Evolutionary conservation across 2,797 vertebrate genomes (phyloP).

Genomic region (Coregonus ussuriensis): DNA sequence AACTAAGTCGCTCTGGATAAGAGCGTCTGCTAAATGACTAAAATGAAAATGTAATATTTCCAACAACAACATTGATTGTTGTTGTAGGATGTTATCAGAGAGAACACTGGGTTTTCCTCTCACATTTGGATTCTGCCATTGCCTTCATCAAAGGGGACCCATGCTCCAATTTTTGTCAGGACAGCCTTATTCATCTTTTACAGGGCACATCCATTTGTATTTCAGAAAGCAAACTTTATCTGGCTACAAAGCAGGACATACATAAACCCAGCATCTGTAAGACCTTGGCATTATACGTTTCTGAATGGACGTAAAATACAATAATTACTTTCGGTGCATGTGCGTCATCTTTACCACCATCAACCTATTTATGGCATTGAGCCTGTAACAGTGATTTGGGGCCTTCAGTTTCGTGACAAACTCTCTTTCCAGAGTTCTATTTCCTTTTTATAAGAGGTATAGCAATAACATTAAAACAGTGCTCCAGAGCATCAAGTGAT

Average conservation of each 20-base stretch:
- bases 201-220: constrained; percentile 15
- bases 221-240: constrained; percentile 18
- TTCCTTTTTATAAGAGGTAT: not conserved
- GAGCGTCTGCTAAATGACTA: too few species aligned
- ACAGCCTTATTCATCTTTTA: constrained; percentile 18
- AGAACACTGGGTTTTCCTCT: constrained; percentile 1
- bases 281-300: not conserved
- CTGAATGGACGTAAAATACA: not conserved
- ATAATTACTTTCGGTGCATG: not conserved
- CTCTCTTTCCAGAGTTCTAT: constrained; percentile 20
- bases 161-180: constrained; percentile 26
- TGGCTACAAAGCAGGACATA: constrained; percentile 7
- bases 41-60: too few species aligned
- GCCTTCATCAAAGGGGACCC: constrained; percentile 10
- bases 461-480: constrained; percentile 31
- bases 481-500: constrained; percentile 6
- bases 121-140: not conserved
- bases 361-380: not conserved
- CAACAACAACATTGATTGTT: not conserved
- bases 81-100: not conserved
- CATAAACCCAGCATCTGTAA: not conserved
- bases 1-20: too few species aligned
- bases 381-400: not conserved
- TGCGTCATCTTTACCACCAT: not conserved
- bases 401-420: constrained; percentile 12